Conservation (phyloP, 2,888 invertebrate species). For the Eurytoma californica region DNA sequence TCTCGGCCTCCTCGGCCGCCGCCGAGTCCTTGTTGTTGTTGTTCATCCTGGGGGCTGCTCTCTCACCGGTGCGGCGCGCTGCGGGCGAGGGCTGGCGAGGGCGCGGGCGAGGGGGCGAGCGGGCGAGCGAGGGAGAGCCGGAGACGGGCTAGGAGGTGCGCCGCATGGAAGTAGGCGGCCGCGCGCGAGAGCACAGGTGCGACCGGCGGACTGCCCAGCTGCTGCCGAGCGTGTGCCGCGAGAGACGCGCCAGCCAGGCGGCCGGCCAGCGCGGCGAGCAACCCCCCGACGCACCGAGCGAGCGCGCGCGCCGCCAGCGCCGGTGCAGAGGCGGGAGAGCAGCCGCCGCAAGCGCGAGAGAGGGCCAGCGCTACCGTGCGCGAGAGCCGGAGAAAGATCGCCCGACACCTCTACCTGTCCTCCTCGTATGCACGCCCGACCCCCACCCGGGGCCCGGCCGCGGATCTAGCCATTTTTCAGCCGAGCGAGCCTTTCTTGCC, state of each 20-base stretch:
- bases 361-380: too few relatives aligned
- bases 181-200: constrained; percentile 3
- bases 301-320: too few relatives aligned
- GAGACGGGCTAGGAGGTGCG: not conserved
- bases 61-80: constrained; percentile 19
- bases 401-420: too few relatives aligned
- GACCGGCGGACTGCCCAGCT: not conserved
- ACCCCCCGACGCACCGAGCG: too few relatives aligned
- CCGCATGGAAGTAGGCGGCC: not conserved
- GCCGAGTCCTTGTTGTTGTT: constrained; percentile 35
- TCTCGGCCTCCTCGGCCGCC: constrained; percentile 41
- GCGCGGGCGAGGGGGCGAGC: constrained; percentile 23
- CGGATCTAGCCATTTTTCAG: too few relatives aligned
- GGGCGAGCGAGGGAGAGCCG: constrained; percentile 23
- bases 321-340: too few relatives aligned
- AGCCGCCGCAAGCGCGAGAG: too few relatives aligned
- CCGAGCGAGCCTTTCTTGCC: too few relatives aligned
- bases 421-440: too few relatives aligned
- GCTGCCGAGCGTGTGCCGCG: constrained; percentile 11
- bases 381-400: too few relatives aligned
- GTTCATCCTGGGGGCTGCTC: constrained; percentile 3
- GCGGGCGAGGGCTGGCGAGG: constrained; percentile 22
- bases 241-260: constrained; percentile 17
- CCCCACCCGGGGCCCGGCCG: too few relatives aligned
- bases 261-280: too few relatives aligned